Base-by-base conservation (phyloP, 2,797 vertebrate genomes). In the Anguilla marmorata region DNA sequence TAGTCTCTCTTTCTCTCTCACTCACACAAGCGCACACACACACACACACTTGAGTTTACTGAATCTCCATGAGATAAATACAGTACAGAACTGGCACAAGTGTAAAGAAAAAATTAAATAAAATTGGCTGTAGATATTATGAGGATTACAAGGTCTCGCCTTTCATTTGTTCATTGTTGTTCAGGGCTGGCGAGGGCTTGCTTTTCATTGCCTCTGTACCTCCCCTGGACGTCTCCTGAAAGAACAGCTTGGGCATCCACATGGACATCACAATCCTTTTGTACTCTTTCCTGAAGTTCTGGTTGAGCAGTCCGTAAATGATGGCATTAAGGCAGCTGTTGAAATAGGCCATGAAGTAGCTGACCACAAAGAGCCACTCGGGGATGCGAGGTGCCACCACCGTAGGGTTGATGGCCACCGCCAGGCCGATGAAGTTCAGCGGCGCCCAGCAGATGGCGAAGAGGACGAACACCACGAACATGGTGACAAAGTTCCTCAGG, bases 281-380 rank as follows among this genome's bases (percentile, higher is more conserved):
- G 89, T 98, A 98, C 90, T 98, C 97, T 88, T 95, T 96, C 24
- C 95, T 93, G 92, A 98, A 98, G 94, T 98, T 98, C 93, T 97
- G 96, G 92, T 98, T 98, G 87, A 98, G 95, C 89, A 98, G 95
- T 91, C 97, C 97, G 0, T 98, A 98, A 88, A 97, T 95, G 86
- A 98, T 94, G 87, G 97, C 97, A 2, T 98, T 98, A 94, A 98
- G 97, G 95, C 97, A 97, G 92, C 97, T 98, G 93, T 98, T 98
- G 93, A 98, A 98, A 91, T 98, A 98, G 85, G 97, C 97, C 96
- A 98, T 96, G 91, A 97, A 97, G 93, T 97, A 98, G 91, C 97
- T 97, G 83, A 96, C 90, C 63, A 98, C 95, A 52, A 98, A 98
- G 48, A 98, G 92, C 95, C 96, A 97, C 86, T 97, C 96, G 0